Percentiles rank a stretch among this genome's conserved stretches.
Evolutionary conservation across 2,797 vertebrate genomes (phyloP).

Genomic region (Triplophysa bombifrons): DNA sequence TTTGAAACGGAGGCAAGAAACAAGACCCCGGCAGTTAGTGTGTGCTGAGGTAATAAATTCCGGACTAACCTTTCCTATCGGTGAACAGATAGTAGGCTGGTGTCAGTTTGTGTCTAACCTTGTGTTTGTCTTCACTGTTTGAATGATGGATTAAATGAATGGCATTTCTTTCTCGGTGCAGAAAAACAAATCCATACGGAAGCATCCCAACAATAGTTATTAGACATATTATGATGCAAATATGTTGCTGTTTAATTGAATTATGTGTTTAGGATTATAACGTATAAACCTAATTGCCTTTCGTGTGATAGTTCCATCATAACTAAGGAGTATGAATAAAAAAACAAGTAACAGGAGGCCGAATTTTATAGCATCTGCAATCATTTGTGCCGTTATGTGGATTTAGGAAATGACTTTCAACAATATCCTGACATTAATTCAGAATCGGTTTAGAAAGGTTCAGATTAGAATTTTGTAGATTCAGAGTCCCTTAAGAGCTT

Average conservation of each 20-base stretch:
- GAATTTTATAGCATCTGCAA: neutral
- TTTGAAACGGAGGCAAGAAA: constrained; percentile 55
- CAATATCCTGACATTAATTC: constrained; percentile 4
- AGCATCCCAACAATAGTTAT: constrained; percentile 31
- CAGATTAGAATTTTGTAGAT: constrained; percentile 3
- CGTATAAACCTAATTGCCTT: constrained; percentile 15
- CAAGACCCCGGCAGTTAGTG: constrained; percentile 48
- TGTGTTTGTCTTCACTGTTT: constrained; percentile 23
- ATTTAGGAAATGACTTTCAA: constrained; percentile 15
- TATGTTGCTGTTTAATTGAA: constrained; percentile 9
- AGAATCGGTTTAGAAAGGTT: constrained; percentile 1
- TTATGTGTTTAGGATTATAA: constrained; percentile 4
- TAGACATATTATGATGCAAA: constrained; percentile 33
- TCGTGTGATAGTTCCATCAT: constrained; percentile 5
- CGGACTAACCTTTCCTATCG: constrained; percentile 42
- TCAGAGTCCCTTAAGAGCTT: constrained; percentile 2
- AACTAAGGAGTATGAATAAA: constrained; percentile 8
- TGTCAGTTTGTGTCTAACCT: constrained; percentile 24
- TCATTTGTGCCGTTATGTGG: neutral
- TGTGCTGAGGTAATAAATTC: constrained; percentile 54
- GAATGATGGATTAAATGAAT: neutral
- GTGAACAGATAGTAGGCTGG: constrained; percentile 16
- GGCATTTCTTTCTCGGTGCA: constrained; percentile 5
- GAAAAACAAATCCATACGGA: constrained; percentile 7
- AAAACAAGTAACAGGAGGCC: neutral